These are phyloP conservation scores for Hypocryptadius cinnamomeus DNA, from an alignment of 2,113 vertebrate species.

Conservation along the genomic window DNA sequence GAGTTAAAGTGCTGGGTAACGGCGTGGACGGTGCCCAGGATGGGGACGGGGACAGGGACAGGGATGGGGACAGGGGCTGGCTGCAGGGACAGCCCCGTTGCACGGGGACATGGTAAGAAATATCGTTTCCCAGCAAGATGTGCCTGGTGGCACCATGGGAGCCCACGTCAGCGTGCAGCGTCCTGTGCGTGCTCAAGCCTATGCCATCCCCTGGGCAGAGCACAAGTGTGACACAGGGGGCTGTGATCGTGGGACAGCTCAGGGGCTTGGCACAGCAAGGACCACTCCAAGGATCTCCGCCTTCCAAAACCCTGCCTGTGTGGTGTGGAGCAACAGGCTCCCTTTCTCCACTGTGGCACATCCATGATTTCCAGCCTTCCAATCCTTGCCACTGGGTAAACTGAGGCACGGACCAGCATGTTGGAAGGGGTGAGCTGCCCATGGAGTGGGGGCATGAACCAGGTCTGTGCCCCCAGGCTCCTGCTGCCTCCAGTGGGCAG, in stretches of 20 bases:
- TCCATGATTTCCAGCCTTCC: background rate
- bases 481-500: background rate
- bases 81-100: background rate
- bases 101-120: background rate
- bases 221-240: background rate
- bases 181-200: background rate
- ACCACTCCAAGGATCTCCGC: background rate
- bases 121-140: background rate
- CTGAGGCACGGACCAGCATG: background rate
- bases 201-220: background rate
- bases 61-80: background rate
- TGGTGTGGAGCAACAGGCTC: background rate
- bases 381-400: background rate
- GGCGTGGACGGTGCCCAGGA: background rate
- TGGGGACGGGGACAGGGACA: background rate
- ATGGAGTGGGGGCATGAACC: background rate
- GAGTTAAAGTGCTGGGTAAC: slow-evolving; percentile 61
- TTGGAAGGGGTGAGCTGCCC: background rate
- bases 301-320: background rate
- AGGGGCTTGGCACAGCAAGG: background rate
- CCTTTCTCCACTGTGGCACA: background rate
- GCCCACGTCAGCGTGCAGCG: background rate
- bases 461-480: background rate
- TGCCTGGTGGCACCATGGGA: background rate
- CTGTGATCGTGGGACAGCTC: background rate